Percentiles rank a stretch among this genome's conserved stretches.
These are phyloP conservation scores for Dermochelys coriacea DNA, from an alignment of 2,797 vertebrate genomes.

Conservation along the genomic window DNA sequence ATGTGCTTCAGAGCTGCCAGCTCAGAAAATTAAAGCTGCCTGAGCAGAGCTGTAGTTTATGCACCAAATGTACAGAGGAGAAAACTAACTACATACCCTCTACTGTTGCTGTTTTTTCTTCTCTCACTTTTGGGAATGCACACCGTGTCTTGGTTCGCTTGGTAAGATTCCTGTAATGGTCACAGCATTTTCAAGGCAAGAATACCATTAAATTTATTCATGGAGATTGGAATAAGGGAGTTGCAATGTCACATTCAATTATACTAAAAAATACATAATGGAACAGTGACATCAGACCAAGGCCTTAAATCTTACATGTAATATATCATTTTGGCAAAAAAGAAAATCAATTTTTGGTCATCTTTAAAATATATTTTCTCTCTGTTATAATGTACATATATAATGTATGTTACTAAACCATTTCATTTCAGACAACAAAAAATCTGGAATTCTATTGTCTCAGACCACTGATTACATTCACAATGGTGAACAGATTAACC, in stretches of 20 bases:
- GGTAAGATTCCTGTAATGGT: constrained; percentile 56
- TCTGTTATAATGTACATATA: neutral
- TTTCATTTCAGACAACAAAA: constrained; percentile 53
- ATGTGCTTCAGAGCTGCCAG: constrained; percentile 10
- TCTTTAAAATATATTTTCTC: neutral
- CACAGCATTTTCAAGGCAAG: constrained; percentile 29
- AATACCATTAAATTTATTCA: constrained; percentile 21
- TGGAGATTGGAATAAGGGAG: neutral
- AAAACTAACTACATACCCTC: constrained; percentile 48
- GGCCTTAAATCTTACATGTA: neutral
- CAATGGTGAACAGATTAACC: constrained; percentile 73
- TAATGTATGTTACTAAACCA: neutral
- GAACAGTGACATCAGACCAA: neutral
- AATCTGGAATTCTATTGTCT: constrained; percentile 43
- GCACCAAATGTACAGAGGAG: constrained; percentile 21
- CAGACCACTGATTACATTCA: constrained; percentile 50
- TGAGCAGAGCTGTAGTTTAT: neutral
- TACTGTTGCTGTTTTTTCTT: constrained; percentile 39
- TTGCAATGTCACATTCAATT: neutral
- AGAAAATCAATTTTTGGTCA: neutral
- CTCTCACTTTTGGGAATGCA: constrained; percentile 33
- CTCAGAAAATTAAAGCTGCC: neutral
- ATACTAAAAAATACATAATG: neutral
- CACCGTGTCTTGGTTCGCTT: constrained; percentile 27
- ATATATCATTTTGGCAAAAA: neutral